These are phyloP conservation scores for Brachynemurus nebulosus DNA, from an alignment of 2,888 invertebrate species.

Conservation along the genomic window DNA sequence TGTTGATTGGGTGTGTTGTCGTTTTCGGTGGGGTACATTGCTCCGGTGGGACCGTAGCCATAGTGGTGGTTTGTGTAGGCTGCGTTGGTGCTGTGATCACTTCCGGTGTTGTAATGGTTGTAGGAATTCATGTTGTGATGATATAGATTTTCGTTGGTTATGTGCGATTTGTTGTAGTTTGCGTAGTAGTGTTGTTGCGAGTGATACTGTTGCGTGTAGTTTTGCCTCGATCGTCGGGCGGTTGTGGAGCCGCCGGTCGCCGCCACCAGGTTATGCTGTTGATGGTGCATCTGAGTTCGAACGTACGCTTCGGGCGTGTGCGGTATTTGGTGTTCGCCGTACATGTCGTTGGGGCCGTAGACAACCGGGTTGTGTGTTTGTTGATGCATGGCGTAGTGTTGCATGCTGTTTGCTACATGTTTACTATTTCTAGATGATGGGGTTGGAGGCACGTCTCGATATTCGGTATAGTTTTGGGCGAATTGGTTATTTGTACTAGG, in stretches of 20 bases:
- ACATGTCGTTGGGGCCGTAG: background rate
- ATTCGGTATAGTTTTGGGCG: slow-evolving; percentile 17
- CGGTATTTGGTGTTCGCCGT: background rate
- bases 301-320: slow-evolving; percentile 1
- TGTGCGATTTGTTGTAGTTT: slow-evolving; percentile 38
- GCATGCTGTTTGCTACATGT: slow-evolving; percentile 17
- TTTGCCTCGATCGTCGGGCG: slow-evolving; percentile 25
- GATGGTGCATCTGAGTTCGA: slow-evolving; percentile 5
- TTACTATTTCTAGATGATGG: slow-evolving; percentile 21
- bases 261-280: background rate
- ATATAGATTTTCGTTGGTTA: slow-evolving; percentile 30
- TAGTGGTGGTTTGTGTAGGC: slow-evolving; percentile 27
- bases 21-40: slow-evolving; percentile 27
- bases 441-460: slow-evolving; percentile 19
- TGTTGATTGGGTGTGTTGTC: slow-evolving; percentile 24
- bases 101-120: slow-evolving; percentile 26
- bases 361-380: slow-evolving; percentile 15
- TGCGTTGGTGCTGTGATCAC: slow-evolving; percentile 26
- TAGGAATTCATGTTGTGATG: slow-evolving; percentile 26
- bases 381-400: slow-evolving; percentile 27
- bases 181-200: slow-evolving; percentile 36
- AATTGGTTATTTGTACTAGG: slow-evolving; percentile 26
- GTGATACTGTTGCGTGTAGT: slow-evolving; percentile 32
- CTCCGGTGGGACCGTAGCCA: slow-evolving; percentile 25
- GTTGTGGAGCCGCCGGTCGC: slow-evolving; percentile 21